Conservation (phyloP, 2,113 vertebrate genomes). For the Ursus arctos region DNA sequence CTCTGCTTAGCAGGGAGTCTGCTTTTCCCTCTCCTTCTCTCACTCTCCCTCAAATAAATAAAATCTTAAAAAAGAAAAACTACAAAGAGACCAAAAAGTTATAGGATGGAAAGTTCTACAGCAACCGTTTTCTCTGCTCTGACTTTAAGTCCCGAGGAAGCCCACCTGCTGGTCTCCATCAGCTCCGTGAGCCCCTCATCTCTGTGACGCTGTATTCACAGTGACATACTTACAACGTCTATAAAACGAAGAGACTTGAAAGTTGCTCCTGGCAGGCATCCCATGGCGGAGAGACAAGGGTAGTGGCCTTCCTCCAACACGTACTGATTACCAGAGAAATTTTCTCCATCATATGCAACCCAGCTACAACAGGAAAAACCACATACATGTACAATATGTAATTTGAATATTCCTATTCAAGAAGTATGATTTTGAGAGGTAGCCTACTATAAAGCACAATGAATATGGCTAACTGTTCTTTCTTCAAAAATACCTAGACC, state of each 20-base stretch:
- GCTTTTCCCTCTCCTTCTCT: neutral
- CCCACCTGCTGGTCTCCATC: neutral
- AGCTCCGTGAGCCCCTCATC: rapidly evolving
- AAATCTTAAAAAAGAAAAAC: neutral
- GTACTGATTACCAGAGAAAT: conserved; percentile 94
- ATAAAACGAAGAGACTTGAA: conserved; percentile 92
- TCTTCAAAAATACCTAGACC: conserved; percentile 21
- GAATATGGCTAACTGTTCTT: neutral
- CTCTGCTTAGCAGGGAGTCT: neutral
- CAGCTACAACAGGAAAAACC: conserved; percentile 89
- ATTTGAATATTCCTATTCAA: conserved; percentile 28
- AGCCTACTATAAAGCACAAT: neutral
- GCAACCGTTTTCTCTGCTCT: neutral
- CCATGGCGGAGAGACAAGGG: conserved; percentile 91
- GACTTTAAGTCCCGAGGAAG: neutral
- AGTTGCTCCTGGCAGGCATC: conserved; percentile 88
- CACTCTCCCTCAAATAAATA: neutral
- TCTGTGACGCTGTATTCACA: rapidly evolving
- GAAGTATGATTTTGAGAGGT: neutral
- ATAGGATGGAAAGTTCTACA: neutral
- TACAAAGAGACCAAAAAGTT: neutral
- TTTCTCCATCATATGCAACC: conserved; percentile 92
- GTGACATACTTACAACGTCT: conserved; percentile 91
- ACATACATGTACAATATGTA: conserved; percentile 3
- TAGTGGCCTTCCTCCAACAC: conserved; percentile 97